phyloP scores from a whole-genome alignment of 2,113 vertebrate species.

The Laticauda laticaudata region DNA sequence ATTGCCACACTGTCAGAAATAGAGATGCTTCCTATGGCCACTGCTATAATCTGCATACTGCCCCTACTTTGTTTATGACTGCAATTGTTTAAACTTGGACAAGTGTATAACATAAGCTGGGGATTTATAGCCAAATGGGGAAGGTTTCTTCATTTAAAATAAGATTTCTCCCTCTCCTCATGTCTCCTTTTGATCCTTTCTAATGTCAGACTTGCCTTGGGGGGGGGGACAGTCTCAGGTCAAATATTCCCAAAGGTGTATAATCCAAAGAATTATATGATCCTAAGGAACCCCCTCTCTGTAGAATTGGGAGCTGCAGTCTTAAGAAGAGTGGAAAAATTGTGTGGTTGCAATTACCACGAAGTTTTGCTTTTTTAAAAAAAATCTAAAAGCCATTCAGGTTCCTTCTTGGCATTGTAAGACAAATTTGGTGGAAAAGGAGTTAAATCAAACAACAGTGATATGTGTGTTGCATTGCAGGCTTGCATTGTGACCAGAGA shows the following conservation, averaged over 20 bases:
- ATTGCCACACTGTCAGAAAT: background rate
- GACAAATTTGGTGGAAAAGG: background rate
- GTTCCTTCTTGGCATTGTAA: background rate
- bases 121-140: background rate
- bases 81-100: background rate
- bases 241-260: background rate
- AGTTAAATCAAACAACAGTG: background rate
- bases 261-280: background rate
- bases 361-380: background rate
- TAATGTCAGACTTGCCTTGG: background rate
- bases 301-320: background rate
- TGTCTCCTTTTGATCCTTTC: background rate
- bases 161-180: background rate
- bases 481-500: slow-evolving; percentile 4
- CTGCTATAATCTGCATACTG: background rate
- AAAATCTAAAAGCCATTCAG: background rate
- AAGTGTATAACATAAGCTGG: background rate
- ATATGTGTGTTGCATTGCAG: slow-evolving; percentile 15
- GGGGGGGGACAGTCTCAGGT: background rate
- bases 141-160: background rate
- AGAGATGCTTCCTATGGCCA: background rate
- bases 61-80: background rate
- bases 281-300: background rate
- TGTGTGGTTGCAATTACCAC: background rate
- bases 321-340: background rate